Percentiles rank a stretch among this genome's conserved stretches.
Evolutionary conservation across 2,797 vertebrate genomes (phyloP).

Genomic region (Hypotaenidia philippensis): DNA sequence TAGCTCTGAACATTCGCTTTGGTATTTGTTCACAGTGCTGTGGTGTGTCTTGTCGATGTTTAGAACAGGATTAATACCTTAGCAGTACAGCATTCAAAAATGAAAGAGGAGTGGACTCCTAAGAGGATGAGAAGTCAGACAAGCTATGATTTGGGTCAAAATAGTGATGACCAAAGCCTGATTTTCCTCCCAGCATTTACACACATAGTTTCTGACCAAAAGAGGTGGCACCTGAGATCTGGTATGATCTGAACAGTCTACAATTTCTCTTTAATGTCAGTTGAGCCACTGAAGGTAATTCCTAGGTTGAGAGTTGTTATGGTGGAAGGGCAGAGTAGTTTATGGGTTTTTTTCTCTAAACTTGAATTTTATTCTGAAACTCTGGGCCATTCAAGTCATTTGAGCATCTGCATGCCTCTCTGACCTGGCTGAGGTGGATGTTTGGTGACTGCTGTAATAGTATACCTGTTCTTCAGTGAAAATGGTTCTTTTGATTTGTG

Average conservation of each 20-base stretch:
- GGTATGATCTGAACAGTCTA: neutral
- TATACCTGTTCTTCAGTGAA: neutral
- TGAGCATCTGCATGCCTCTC: neutral
- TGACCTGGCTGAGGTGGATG: neutral
- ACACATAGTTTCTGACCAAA: neutral
- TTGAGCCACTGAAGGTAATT: neutral
- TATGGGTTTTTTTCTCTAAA: neutral
- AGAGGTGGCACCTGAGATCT: neutral
- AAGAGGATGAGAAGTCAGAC: neutral
- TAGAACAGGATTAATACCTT: neutral
- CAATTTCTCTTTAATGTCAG: neutral
- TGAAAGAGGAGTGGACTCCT: neutral
- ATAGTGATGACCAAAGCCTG: neutral
- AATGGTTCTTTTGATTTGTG: conserved; percentile 28
- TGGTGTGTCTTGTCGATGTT: neutral
- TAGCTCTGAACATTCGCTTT: neutral
- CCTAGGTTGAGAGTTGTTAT: neutral
- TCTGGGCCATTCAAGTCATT: neutral
- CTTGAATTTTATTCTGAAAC: neutral
- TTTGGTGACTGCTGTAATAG: neutral
- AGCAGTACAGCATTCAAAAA: neutral
- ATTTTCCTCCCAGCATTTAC: neutral
- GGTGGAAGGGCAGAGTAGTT: neutral
- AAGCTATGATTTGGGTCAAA: neutral
- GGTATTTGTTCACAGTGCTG: neutral